These are phyloP conservation scores for Drosophila fulvimacula DNA, from an alignment of 2,888 invertebrate species.

Conservation along the genomic window DNA sequence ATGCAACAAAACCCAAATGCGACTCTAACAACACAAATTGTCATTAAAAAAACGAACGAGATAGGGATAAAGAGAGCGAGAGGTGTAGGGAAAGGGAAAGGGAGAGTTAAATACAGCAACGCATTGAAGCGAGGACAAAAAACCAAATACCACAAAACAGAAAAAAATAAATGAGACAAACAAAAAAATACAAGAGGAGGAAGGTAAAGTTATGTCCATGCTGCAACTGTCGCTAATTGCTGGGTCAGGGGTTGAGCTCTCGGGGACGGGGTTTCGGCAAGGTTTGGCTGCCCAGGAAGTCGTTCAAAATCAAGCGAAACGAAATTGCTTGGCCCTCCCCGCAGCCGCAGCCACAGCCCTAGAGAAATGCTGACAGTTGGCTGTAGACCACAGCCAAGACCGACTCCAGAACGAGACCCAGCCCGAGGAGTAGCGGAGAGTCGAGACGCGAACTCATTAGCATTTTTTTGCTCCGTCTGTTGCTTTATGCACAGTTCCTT, in stretches of 20 bases:
- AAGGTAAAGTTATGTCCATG: constrained; percentile 51
- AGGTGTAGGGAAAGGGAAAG: neutral
- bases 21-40: constrained; percentile 56
- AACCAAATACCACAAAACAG: constrained; percentile 53
- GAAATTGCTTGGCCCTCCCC: constrained; percentile 63
- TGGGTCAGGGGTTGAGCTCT: constrained; percentile 57
- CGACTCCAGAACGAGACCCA: constrained; percentile 6
- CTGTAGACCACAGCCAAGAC: constrained; percentile 61
- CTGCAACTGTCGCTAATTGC: constrained; percentile 79
- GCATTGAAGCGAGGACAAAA: constrained; percentile 56
- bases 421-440: constrained; percentile 3
- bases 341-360: neutral
- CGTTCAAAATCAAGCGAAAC: constrained; percentile 78
- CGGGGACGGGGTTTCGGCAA: constrained; percentile 18
- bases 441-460: constrained; percentile 60
- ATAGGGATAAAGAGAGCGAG: neutral
- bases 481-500: constrained; percentile 59
- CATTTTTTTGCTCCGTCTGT: constrained; percentile 69
- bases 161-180: constrained; percentile 1
- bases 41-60: constrained; percentile 52
- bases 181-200: constrained; percentile 19
- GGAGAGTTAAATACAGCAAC: constrained; percentile 7
- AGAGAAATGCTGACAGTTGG: constrained; percentile 61
- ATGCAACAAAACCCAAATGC: constrained; percentile 51
- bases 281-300: constrained; percentile 68